Conservation (phyloP, 2,888 invertebrate species). For the Pollenia griseotomentosa region DNA sequence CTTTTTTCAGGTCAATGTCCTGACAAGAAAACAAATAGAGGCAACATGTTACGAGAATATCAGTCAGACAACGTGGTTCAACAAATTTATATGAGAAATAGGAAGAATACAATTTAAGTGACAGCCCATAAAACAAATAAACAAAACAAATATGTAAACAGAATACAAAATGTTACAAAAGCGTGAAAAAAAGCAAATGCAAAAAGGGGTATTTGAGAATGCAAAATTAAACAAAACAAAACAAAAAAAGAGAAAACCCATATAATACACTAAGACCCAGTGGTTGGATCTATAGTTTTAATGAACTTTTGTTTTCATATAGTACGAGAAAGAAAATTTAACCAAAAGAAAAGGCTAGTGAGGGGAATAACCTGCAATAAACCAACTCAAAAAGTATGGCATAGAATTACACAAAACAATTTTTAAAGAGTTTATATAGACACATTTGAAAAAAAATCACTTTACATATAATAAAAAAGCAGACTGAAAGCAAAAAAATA, state of each 20-base stretch:
- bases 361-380: not conserved
- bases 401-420: slow-evolving; percentile 26
- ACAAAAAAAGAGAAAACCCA: not conserved
- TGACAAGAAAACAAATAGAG: slow-evolving; percentile 27
- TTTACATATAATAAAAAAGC: slow-evolving; percentile 10
- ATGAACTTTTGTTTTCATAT: not conserved
- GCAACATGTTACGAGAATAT: slow-evolving; percentile 41
- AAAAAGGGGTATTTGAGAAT: slow-evolving; percentile 35
- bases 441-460: not conserved
- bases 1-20: slow-evolving; percentile 59
- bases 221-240: not conserved
- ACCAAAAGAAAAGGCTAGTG: not conserved
- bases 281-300: not conserved
- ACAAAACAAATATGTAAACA: slow-evolving; percentile 57
- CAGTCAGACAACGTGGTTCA: slow-evolving; percentile 44
- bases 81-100: slow-evolving; percentile 29
- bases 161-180: slow-evolving; percentile 17
- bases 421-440: not conserved
- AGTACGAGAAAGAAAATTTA: not conserved
- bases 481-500: slow-evolving; percentile 3
- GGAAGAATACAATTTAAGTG: slow-evolving; percentile 32
- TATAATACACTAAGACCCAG: not conserved
- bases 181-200: not conserved
- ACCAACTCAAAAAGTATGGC: not conserved
- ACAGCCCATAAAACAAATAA: slow-evolving; percentile 49